phyloP scores from a whole-genome alignment of 2,113 vertebrate species.

The Laticauda colubrina region DNA sequence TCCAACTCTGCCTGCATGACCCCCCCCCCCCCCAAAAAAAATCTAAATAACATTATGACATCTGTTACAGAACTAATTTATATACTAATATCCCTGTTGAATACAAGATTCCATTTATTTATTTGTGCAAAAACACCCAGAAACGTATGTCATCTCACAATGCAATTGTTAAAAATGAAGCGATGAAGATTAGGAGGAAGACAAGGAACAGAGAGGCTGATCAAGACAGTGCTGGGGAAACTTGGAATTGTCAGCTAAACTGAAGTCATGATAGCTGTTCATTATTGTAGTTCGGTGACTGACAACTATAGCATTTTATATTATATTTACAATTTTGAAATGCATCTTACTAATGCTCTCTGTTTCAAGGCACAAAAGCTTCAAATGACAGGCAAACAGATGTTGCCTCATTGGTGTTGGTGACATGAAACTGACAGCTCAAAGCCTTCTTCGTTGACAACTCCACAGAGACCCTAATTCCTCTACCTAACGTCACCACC shows the following conservation, averaged over 20 bases:
- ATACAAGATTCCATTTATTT: conserved; percentile 93
- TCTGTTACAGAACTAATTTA: conserved; percentile 98
- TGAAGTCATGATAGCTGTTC: conserved; percentile 59
- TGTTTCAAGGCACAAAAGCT: conserved; percentile 54
- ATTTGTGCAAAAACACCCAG: conserved; percentile 83
- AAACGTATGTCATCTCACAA: conserved; percentile 77
- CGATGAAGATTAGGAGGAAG: conserved; percentile 57
- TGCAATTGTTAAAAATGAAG: conserved; percentile 65
- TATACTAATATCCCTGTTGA: conserved; percentile 92
- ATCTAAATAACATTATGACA: conserved; percentile 95
- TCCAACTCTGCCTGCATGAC: conserved; percentile 91
- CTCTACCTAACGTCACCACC: background rate
- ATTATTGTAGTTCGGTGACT: conserved; percentile 71
- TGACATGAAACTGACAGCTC: background rate
- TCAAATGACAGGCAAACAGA: conserved; percentile 62
- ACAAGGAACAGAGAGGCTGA: conserved; percentile 56
- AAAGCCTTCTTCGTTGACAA: background rate
- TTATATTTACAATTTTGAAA: conserved; percentile 69
- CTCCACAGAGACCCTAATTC: background rate
- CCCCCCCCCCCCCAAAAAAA: conserved; percentile 70
- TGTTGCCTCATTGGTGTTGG: conserved; percentile 41
- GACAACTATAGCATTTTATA: conserved; percentile 68
- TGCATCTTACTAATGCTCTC: conserved; percentile 65
- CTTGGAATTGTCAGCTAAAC: conserved; percentile 34
- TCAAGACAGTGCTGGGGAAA: conserved; percentile 71